Conservation (phyloP, 2,888 invertebrate species). For the Drosophila falleni region DNA sequence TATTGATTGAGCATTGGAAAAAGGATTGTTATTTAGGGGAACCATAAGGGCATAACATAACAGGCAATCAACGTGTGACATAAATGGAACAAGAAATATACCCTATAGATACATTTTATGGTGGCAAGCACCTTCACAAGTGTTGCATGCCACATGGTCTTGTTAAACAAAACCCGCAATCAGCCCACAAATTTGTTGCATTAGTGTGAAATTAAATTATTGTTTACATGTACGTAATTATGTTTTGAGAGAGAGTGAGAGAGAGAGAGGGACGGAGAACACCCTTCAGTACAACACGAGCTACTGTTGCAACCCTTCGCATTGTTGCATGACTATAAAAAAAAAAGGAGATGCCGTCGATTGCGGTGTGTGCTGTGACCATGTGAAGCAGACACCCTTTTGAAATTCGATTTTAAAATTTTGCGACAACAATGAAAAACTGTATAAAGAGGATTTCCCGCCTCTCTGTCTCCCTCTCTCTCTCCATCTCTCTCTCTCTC, state of each 20-base stretch:
- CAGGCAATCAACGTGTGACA: slow-evolving; percentile 40
- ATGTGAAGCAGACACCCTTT: slow-evolving; percentile 36
- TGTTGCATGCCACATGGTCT: slow-evolving; percentile 40
- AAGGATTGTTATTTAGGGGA: slow-evolving; percentile 12
- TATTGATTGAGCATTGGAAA: slow-evolving; percentile 32
- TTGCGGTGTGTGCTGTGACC: slow-evolving; percentile 31
- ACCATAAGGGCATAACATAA: slow-evolving; percentile 32
- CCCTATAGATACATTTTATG: slow-evolving; percentile 11
- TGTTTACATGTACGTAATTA: slow-evolving; percentile 84
- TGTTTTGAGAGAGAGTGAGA: slow-evolving; percentile 67
- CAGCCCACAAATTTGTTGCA: slow-evolving; percentile 85
- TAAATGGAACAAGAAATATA: slow-evolving; percentile 9
- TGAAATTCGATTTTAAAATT: slow-evolving; percentile 81
- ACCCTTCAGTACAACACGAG: background rate
- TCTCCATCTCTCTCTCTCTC: background rate
- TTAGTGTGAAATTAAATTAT: slow-evolving; percentile 84
- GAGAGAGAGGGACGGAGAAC: background rate
- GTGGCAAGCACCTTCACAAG: slow-evolving; percentile 31
- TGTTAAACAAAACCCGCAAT: slow-evolving; percentile 79
- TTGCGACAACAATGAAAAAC: slow-evolving; percentile 57
- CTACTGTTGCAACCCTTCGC: slow-evolving; percentile 56
- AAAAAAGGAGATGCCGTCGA: slow-evolving; percentile 19
- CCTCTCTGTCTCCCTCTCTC: background rate
- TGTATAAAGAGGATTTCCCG: background rate
- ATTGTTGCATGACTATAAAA: slow-evolving; percentile 62